Base-by-base conservation (phyloP, 2,797 vertebrate species). In the Oryzias dopingdopingensis region DNA sequence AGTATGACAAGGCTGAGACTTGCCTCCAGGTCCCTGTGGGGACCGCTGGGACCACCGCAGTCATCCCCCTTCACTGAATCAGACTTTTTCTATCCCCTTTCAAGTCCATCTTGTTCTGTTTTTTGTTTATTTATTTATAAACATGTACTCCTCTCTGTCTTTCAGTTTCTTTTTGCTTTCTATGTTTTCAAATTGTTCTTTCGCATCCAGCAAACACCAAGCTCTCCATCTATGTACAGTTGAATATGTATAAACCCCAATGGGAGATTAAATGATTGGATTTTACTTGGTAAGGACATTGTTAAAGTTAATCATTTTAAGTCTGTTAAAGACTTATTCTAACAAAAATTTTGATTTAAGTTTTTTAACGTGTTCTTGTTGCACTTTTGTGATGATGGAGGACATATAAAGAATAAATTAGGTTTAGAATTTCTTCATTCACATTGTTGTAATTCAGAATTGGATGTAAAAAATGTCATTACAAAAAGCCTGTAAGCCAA, bases 1-100 rank as follows among this genome's bases (percentile, higher is more conserved):
- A 94, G 93, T 93, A 97, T 97, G 96, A 97, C 95, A 94, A 96
- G 95, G 91, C 94, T 94, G 92, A 95, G 95, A 93, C 94, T 93
- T 88, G 90, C 86, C 89, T 92, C 88, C 70, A 74, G 92, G 88
- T 96, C 95, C 93, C 94, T 81, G 86, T 81, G 91, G 94, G 91
- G 87, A 92, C 93, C 87, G 77, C 88, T 91, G 94, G 96, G 95
- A 94, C 93, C 90, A 83, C 92, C 50, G 76, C 91, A 92, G 94
- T 96, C 94, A 94, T 93, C 91, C 59, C 70, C 81, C 79, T 66
- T 73, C 72, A 68, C 70, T 69, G 63, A 69, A 80, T 64, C 79
- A 77, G 80, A 93, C 94, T 96, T 95, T 94, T 95, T 94, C 94
- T 94, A 68, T 79, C 94, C 89, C 89, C 93, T 96, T 96, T 96